Base-by-base conservation (phyloP, 2,888 invertebrate species). In the Adela reaumurella region DNA sequence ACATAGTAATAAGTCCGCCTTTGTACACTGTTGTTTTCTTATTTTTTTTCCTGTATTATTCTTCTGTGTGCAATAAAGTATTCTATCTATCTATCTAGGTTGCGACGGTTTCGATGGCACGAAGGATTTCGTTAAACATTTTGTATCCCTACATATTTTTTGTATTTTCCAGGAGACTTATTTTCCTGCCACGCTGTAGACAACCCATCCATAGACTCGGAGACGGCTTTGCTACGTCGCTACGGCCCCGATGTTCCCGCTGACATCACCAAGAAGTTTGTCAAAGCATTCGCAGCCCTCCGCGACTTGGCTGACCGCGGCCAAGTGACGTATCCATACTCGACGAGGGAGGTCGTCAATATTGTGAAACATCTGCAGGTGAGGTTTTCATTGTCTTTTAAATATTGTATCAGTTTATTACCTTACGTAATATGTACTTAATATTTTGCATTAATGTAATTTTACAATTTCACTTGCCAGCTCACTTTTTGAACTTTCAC, bases 181-280 rank as follows among this genome's bases (percentile, higher is more conserved):
- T 97, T 97, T 69, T 94, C 96, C 57, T 94, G 96, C 56, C 96
- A 97, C 72, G 90, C 94, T 0, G 90, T 98, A 3, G 95, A 97
- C 67, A 98, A 98, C 76, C 97, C 97, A 0, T 90, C 91, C 18
- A 82, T 88, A 18, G 88, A 89, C 6, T 92, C 94, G 0, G 97
- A 98, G 72, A 84, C 94, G 60, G 84, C 86, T 48, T 83, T 98
- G 54, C 78, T 98, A 14, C 84, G 84, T 50, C 88, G 92, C 49
- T 98, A 97, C 67, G 97, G 94, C 0, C 97, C 97, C 0, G 83
- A 89, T 57, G 94, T 98, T 0, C 85, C 91, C 0, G 79, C 83
- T 6, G 77, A 84, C 49, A 81, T 85, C 0, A 83, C 96, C 56
- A 72, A 81, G 51, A 90, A 89, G 64, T 74, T 98, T 46, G 94